Conservation (phyloP, 1,140 invertebrate genomes). For the Cherax destructor region DNA sequence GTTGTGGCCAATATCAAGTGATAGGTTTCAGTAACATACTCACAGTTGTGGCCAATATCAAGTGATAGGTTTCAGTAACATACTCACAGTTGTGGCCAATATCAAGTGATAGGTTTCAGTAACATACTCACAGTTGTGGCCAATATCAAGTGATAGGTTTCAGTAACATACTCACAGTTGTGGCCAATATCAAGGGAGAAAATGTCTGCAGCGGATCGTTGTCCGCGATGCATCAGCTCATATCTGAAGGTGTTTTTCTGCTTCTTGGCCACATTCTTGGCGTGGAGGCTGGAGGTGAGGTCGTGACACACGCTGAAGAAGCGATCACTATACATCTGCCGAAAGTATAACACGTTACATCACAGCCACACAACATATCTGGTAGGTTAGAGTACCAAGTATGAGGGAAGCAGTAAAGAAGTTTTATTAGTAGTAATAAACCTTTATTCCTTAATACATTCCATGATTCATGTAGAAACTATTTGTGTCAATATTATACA, state of each 20-base stretch:
- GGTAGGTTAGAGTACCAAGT: too few species aligned
- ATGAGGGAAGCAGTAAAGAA: too few species aligned
- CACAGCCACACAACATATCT: too few species aligned
- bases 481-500: too few species aligned
- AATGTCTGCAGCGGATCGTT: neutral
- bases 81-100: conserved; percentile 35
- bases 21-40: neutral
- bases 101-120: neutral
- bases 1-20: conserved; percentile 11
- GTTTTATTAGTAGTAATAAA: too few species aligned
- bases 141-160: neutral
- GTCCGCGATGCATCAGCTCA: conserved; percentile 24
- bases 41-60: conserved; percentile 22
- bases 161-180: conserved; percentile 30
- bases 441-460: too few species aligned
- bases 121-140: conserved; percentile 34
- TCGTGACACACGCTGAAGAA: conserved; percentile 43
- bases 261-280: neutral
- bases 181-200: conserved; percentile 12
- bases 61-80: neutral
- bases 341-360: too few species aligned
- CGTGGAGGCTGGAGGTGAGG: conserved; percentile 29
- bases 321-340: conserved; percentile 39
- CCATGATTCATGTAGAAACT: too few species aligned
- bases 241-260: conserved; percentile 24